These are phyloP conservation scores for Athripsodes cinereus DNA, from an alignment of 2,888 invertebrate species.

Conservation along the genomic window DNA sequence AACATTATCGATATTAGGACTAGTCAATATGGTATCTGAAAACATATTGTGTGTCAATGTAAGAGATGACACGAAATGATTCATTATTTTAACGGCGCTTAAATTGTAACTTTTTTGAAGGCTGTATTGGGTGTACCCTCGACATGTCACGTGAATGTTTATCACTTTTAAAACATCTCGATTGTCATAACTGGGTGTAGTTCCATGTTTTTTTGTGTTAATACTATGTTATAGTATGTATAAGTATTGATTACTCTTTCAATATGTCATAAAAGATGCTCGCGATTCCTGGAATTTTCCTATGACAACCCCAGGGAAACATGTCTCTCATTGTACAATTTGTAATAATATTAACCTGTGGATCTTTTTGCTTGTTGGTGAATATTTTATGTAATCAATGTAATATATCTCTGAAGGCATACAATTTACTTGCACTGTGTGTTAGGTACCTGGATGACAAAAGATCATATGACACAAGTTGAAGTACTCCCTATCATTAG, in stretches of 20 bases:
- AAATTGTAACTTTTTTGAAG: conserved; percentile 4
- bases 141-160: conserved; percentile 21
- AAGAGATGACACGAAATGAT: no score
- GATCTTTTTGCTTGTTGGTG: background rate
- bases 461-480: background rate
- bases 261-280: background rate
- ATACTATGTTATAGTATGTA: background rate
- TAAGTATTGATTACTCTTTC: background rate
- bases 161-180: background rate
- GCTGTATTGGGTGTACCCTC: conserved; percentile 21
- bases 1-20: no score
- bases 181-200: background rate
- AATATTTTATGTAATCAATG: background rate
- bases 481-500: background rate
- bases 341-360: background rate
- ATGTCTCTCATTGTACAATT: no score
- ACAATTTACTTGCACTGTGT: no score
- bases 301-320: no score
- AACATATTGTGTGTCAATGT: no score
- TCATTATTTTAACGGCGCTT: background rate
- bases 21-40: no score
- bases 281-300: background rate
- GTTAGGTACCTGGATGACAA: background rate
- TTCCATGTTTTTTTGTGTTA: background rate
- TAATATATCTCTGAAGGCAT: no score